A percentile compares a stretch with the other conserved stretches of the same genome.
Conservation (phyloP, 2,113 vertebrate genomes). For the Ailuropoda melanoleuca region DNA sequence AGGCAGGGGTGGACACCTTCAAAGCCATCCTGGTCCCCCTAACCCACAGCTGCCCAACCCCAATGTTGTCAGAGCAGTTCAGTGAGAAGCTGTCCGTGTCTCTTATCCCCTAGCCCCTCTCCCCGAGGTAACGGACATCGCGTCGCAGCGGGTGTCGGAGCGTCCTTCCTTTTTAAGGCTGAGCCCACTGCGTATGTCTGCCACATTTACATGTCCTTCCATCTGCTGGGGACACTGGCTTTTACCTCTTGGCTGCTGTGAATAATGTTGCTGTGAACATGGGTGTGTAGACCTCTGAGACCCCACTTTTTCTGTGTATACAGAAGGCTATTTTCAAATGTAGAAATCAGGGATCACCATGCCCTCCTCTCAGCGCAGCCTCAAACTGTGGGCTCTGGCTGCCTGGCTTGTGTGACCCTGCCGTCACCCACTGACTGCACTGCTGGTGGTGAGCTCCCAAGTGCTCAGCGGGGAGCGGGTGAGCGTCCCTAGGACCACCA, state of each 20-base stretch:
- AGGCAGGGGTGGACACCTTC: background rate
- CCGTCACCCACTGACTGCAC: background rate
- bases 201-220: too few relatives aligned
- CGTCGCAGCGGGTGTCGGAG: background rate
- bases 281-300: background rate
- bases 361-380: too few relatives aligned
- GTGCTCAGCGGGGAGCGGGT: background rate
- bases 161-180: background rate
- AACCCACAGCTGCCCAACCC: background rate
- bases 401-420: background rate
- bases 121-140: too few relatives aligned
- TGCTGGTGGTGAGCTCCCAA: background rate
- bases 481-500: background rate
- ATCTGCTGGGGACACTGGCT: background rate
- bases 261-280: background rate
- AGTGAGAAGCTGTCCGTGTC: background rate
- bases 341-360: background rate
- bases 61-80: background rate
- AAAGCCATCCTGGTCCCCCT: background rate
- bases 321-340: background rate
- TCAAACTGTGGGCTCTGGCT: background rate
- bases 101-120: too few relatives aligned
- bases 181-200: background rate
- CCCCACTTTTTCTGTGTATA: background rate
- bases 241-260: background rate